Base-by-base conservation (phyloP, 2,797 vertebrate genomes). In the Characodon lateralis region DNA sequence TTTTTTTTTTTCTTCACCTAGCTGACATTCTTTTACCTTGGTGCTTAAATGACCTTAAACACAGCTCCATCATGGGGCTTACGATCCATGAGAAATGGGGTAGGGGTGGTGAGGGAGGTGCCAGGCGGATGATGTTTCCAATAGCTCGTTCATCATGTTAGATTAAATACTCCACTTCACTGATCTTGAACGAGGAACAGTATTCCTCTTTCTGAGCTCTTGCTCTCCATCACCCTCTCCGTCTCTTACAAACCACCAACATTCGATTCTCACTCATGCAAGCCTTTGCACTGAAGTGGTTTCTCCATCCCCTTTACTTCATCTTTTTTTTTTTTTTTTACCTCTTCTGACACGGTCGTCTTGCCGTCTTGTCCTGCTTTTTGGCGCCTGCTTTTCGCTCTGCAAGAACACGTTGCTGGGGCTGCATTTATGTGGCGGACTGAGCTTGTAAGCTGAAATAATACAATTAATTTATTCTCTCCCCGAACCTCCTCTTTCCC, bases 91-190 rank as follows among this genome's bases (percentile, higher is more conserved):
- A 92, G 91, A 82, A 84, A 90, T 71, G 78, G 80, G 77, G 82
- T 70, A 48, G 65, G 76, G 85, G 80, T 56, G 85, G 76, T 59
- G 73, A 72, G 71, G 90, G 90, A 91, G 89, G 89, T 85, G 87
- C 72, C 41, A 83, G 73, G 80, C 75, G 85, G 86, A 84, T 85
- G 83, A 87, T 85, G 91, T 92, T 88, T 91, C 89, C 91, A 95
- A 91, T 84, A 93, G 93, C 93, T 95, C 93, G 90, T 96, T 95
- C 94, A 94, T 96, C 95, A 95, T 93, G 90, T 94, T 93, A 93
- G 95, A 96, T 96, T 95, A 95, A 95, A 96, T 94, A 94, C 93
- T 94, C 90, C 94, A 95, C 93, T 94, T 89, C 91, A 86, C 83
- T 94, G 95, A 94, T 93, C 93, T 93, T 85, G 89, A 94, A 94